phyloP scores from a whole-genome alignment of 2,797 vertebrate genomes.

The Benthosema pterotum region DNA sequence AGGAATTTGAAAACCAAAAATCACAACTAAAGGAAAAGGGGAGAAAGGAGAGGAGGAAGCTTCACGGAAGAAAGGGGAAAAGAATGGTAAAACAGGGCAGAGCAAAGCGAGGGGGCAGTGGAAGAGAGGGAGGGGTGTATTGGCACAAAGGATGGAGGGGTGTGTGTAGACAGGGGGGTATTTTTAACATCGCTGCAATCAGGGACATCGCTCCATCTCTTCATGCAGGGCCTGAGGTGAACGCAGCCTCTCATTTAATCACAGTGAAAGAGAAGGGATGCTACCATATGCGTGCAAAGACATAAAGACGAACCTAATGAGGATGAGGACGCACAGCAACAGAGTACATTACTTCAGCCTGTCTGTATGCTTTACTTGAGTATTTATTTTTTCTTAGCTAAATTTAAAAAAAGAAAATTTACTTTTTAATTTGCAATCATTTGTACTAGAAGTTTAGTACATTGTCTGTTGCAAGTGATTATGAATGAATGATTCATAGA shows the following conservation, averaged over 20 bases:
- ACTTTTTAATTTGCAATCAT: too few species aligned
- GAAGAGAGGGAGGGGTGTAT: constrained; percentile 39
- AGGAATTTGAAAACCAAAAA: constrained; percentile 46
- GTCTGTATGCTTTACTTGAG: too few species aligned
- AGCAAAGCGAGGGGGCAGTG: constrained; percentile 32
- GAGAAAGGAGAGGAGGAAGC: constrained; percentile 6
- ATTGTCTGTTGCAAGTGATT: neutral
- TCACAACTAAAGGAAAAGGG: constrained; percentile 25
- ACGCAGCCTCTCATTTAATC: constrained; percentile 53
- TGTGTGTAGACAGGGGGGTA: constrained; percentile 46
- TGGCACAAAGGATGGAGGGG: constrained; percentile 42
- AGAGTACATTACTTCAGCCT: too few species aligned
- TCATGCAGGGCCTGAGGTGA: constrained; percentile 56
- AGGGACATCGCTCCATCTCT: constrained; percentile 44
- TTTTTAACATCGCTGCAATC: constrained; percentile 71
- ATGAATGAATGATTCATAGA: neutral
- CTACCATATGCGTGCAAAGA: too few species aligned
- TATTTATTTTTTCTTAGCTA: too few species aligned
- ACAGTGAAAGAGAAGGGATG: constrained; percentile 18
- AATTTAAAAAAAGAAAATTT: too few species aligned
- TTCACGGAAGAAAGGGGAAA: constrained; percentile 19
- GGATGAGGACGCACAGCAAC: too few species aligned
- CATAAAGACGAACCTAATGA: too few species aligned
- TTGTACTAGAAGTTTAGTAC: too few species aligned
- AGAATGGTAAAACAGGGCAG: neutral